Evolutionary conservation across 2,888 invertebrate genomes (phyloP), one percentile per base, ranked within the genome.

Genomic region (Apotomis turbidana): DNA sequence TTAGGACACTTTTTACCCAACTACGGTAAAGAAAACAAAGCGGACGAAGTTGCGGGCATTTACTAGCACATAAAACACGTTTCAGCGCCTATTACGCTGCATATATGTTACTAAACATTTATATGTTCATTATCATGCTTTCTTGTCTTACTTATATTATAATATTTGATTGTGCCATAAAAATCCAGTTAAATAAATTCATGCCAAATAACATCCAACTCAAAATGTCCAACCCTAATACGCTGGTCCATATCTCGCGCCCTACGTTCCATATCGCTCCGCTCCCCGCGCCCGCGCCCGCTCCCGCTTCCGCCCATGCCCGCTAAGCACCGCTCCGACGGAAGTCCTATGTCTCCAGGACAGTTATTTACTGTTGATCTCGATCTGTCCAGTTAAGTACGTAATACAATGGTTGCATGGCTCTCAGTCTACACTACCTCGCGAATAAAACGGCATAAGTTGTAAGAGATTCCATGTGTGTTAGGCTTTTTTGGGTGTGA

Each of bases 351-450:
- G 67, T 72, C 72, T 72, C 58, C 61, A 68, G 68, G 71, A 68
- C 72, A 68, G 72, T 72, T 72, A 72, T 72, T 72, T 72, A 72
- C 63, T 62, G 72, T 67, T 68, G 68, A 72, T 72, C 72, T 68
- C 72, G 72, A 72, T 72, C 68, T 72, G 68, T 46, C 70, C 63
- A 58, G 64, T 60, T 71, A 71, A 71, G 66, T 60, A 71, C 71
- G 64, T 66, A 60, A 38, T 64, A 66, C 66, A 66, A 60, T 59
- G 64, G 63, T 49, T 9, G 49, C 41, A 60, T 15, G 44, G 59
- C 44, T 52, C 38, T 15, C 41, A 54, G 64, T 44, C 13, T 15
- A 38, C 41, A 54, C 63, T 3, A 15, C 55, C 38, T 10, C 38
- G 1, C n/a, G 8, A 5, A 27, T 46, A 9, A 36, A 36, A 66